Base-by-base conservation (phyloP, 92 coral and sea anemone species). In the Isaurus tuberculatus region DNA sequence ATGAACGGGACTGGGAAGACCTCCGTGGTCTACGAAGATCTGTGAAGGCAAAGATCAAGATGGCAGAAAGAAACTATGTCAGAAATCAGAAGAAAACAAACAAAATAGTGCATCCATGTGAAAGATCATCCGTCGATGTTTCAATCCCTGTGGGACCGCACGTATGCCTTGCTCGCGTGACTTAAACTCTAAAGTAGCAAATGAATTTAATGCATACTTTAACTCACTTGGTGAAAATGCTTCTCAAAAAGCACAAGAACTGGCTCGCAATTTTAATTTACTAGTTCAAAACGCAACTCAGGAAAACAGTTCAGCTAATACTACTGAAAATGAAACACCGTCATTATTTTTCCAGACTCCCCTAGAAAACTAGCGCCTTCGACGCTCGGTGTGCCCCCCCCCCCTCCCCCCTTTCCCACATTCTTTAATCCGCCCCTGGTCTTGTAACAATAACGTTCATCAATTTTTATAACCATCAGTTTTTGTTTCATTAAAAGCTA, bases 61-160 rank as follows among this genome's bases (percentile, higher is more conserved):
- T 36, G 40, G 61, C 79, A 29, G 79, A 72, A 40, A 48, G 34
- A 20, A 32, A 40, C 1, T 37, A 15, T 13, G 42, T 88, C 72
- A 46, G 65, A 25, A 44, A 83, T n/a, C 83, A 88, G 71, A 6
- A 16, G 69, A 22, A 46, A 57, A 79, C 65, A 84, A 70, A 37
- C 75, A 25, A 15, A 88, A 88, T 70, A 85, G 69, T 57, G 27
- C 91, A 37, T 80, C 89, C 31, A 81, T 91, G 2, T 88, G 91
- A 90, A 88, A 91, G 53, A 85, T 91, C 15, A 77, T 88, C 15
- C 91, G 83, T 37, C 57, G 88, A 27, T 85, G 85, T 80, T 57
- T 91, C 9, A 80, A 79, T 25, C 66, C 83, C 51, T 57, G 65
- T 33, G 66, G 83, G 8, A 22, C 29, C 17, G 34, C 79, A 42